phyloP scores from a whole-genome alignment of 1,140 invertebrate genomes.

The Cecropterus lyciades region DNA sequence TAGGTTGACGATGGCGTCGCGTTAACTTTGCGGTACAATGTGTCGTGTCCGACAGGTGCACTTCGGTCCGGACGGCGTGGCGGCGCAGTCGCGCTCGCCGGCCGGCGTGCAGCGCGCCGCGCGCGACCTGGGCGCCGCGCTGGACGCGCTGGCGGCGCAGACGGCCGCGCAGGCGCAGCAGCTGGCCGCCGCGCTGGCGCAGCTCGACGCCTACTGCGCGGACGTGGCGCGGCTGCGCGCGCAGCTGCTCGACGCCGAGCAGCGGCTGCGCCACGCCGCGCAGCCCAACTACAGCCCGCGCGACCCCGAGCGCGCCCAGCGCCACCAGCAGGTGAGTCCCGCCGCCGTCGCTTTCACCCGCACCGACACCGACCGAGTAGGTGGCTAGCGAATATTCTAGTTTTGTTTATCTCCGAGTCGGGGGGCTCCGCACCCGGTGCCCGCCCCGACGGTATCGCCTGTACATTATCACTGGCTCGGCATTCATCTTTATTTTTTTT shows the following conservation, averaged over 20 bases:
- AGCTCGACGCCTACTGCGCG: slow-evolving; percentile 94
- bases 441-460: slow-evolving; percentile 43
- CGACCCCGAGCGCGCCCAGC: slow-evolving; percentile 92
- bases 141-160: slow-evolving; percentile 87
- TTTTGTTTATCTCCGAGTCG: slow-evolving; percentile 67
- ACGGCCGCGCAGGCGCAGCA: slow-evolving; percentile 89
- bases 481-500: slow-evolving; percentile 85
- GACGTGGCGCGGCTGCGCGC: slow-evolving; percentile 94
- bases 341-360: slow-evolving; percentile 9
- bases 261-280: slow-evolving; percentile 91
- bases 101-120: slow-evolving; percentile 90
- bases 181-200: slow-evolving; percentile 91
- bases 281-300: slow-evolving; percentile 92
- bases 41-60: slow-evolving; percentile 87
- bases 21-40: not conserved
- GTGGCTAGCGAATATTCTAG: slow-evolving; percentile 71
- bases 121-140: slow-evolving; percentile 87
- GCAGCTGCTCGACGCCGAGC: slow-evolving; percentile 93
- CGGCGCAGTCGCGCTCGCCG: slow-evolving; percentile 85
- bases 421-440: slow-evolving; percentile 49
- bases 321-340: slow-evolving; percentile 96
- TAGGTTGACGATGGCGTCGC: not conserved
- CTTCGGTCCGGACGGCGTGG: slow-evolving; percentile 92
- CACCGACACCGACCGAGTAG: slow-evolving; percentile 52
- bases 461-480: slow-evolving; percentile 73